phyloP scores from a whole-genome alignment of 1,140 invertebrate species.

The Polyergus mexicanus region DNA sequence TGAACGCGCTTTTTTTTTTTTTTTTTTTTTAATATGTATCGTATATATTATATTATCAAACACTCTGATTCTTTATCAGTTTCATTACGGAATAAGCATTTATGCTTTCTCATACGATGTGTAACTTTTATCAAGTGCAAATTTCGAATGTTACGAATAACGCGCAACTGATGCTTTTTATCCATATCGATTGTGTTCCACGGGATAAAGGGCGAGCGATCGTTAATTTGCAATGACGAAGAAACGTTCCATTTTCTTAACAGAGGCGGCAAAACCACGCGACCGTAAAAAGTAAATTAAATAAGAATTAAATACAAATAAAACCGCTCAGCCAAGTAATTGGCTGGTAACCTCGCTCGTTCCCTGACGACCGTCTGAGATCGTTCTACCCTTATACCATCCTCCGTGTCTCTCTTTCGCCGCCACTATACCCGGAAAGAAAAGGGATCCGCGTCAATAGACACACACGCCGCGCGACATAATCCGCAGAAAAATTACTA shows the following conservation, averaged over 20 bases:
- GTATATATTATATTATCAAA: background rate
- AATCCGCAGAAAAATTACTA: conserved; percentile 80
- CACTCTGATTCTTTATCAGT: background rate
- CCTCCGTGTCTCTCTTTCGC: conserved; percentile 22
- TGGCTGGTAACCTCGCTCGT: conserved; percentile 79
- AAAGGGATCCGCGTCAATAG: conserved; percentile 81
- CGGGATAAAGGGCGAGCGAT: background rate
- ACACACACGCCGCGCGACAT: conserved; percentile 77
- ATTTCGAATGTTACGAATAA: background rate
- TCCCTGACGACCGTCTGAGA: conserved; percentile 69
- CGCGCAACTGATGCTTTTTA: conserved; percentile 15
- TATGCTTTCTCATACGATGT: background rate
- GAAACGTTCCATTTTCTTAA: conserved; percentile 82
- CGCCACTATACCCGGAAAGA: conserved; percentile 62
- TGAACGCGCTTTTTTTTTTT: too few species aligned
- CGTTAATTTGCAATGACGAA: conserved; percentile 70
- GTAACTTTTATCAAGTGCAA: conserved; percentile 5
- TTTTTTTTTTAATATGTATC: background rate
- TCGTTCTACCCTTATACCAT: conserved; percentile 65
- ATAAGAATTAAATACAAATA: conserved; percentile 87
- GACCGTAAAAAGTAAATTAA: conserved; percentile 86
- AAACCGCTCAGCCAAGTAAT: conserved; percentile 86
- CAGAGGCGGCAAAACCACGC: conserved; percentile 69
- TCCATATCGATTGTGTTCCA: conserved; percentile 46
- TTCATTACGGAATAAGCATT: background rate